These are phyloP conservation scores for Glaucidium brasilianum DNA, from an alignment of 2,113 vertebrate species.

Conservation along the genomic window DNA sequence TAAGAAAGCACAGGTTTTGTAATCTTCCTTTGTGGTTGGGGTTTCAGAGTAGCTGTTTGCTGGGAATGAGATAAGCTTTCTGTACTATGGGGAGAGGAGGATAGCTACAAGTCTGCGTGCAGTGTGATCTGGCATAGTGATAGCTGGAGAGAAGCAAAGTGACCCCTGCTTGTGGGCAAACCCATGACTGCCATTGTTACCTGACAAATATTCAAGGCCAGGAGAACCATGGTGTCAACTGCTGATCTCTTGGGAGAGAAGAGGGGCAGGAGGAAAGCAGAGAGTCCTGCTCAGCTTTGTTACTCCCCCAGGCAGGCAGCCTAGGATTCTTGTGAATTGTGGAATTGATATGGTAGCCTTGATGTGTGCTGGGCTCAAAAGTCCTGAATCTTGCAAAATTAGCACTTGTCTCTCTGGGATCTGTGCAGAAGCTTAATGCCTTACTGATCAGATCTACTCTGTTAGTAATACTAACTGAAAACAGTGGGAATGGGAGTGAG, in stretches of 20 bases:
- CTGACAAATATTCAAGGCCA: not conserved
- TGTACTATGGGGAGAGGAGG: not conserved
- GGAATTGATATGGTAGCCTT: not conserved
- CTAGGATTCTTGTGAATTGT: not conserved
- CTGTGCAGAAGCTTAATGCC: not conserved
- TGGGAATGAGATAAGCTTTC: not conserved
- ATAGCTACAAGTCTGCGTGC: not conserved
- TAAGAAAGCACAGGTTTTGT: slow-evolving; percentile 42
- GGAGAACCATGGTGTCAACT: not conserved
- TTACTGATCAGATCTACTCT: not conserved
- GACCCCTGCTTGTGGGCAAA: not conserved
- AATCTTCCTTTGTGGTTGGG: not conserved
- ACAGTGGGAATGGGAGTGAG: not conserved
- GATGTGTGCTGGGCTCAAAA: not conserved
- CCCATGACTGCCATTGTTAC: not conserved
- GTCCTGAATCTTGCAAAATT: not conserved
- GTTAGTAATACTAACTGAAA: not conserved
- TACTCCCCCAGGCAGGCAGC: not conserved
- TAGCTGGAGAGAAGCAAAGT: not conserved
- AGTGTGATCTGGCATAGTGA: not conserved
- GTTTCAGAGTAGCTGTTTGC: not conserved
- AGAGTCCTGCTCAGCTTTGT: not conserved
- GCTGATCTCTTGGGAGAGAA: not conserved
- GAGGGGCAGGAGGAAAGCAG: not conserved
- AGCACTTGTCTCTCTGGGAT: not conserved